A percentile compares a stretch with the other conserved stretches of the same genome.
These are phyloP conservation scores for Drosophila sproati DNA, from an alignment of 1,140 invertebrate species.

Conservation along the genomic window DNA sequence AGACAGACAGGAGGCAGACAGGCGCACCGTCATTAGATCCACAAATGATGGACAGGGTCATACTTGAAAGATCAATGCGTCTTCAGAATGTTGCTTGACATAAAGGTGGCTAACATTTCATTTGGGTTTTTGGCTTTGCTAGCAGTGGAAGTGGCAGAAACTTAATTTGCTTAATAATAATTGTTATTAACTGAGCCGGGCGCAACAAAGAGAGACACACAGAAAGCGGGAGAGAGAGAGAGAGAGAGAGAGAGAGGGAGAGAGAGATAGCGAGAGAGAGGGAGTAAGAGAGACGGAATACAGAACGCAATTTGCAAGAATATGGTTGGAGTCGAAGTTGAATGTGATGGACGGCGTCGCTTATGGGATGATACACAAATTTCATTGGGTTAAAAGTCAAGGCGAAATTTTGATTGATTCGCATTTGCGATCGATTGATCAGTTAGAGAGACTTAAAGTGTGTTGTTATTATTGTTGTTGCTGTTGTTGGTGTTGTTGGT, in stretches of 20 bases:
- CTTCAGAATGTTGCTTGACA: background rate
- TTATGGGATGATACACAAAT: constrained; percentile 17
- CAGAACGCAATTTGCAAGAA: constrained; percentile 33
- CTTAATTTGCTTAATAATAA: constrained; percentile 73
- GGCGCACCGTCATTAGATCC: background rate
- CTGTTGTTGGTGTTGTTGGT: constrained; percentile 21
- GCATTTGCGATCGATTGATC: constrained; percentile 40
- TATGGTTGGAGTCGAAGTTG: background rate
- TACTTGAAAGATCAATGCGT: background rate
- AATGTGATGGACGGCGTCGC: background rate
- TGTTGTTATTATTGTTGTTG: constrained; percentile 28
- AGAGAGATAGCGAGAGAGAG: too few relatives aligned
- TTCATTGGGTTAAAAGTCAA: constrained; percentile 4
- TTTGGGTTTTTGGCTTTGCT: background rate
- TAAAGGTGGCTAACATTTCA: background rate
- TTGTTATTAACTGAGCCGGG: constrained; percentile 62
- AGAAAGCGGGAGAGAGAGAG: too few relatives aligned
- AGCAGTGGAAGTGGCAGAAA: constrained; percentile 38
- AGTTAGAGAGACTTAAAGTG: constrained; percentile 13
- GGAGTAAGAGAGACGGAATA: too few relatives aligned
- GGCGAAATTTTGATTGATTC: constrained; percentile 69
- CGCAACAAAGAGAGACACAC: background rate
- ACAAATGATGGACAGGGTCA: constrained; percentile 9
- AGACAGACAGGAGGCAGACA: background rate
- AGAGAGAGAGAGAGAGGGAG: too few relatives aligned